Evolutionary conservation across 2,888 invertebrate genomes (phyloP).

Genomic region (Exocentrus adspersus): DNA sequence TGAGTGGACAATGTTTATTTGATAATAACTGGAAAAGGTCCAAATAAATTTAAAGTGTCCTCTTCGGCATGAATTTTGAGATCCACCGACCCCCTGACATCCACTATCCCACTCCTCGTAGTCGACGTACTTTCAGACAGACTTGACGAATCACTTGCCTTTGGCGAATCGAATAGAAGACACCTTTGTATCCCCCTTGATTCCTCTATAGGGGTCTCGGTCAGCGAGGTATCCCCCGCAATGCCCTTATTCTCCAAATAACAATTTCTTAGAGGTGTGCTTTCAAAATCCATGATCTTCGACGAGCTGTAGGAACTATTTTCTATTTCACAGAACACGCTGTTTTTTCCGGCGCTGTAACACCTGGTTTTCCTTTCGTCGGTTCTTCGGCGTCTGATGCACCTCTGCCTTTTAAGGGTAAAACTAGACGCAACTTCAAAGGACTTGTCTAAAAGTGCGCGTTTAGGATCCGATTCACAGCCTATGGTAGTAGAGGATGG

Average conservation of each 20-base stretch:
- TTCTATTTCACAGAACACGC: slow-evolving; percentile 34
- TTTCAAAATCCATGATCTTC: slow-evolving; percentile 43
- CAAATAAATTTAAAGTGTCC: too few species aligned
- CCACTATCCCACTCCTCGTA: slow-evolving; percentile 46
- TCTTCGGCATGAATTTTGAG: slow-evolving; percentile 57
- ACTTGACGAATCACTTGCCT: slow-evolving; percentile 40
- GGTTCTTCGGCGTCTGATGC: slow-evolving; percentile 67
- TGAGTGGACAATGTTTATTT: too few species aligned
- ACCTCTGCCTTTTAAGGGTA: slow-evolving; percentile 67
- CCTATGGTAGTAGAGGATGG: slow-evolving; percentile 35
- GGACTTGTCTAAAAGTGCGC: slow-evolving; percentile 43
- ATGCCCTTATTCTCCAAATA: slow-evolving; percentile 50
- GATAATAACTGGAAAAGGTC: too few species aligned
- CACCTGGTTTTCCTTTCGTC: slow-evolving; percentile 38
- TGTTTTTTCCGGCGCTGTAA: slow-evolving; percentile 35
- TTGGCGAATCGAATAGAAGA: slow-evolving; percentile 61
- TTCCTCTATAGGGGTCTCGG: slow-evolving; percentile 39
- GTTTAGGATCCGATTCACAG: slow-evolving; percentile 42
- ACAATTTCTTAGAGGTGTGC: slow-evolving; percentile 48
- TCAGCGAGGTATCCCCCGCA: slow-evolving; percentile 14
- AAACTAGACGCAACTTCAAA: slow-evolving; percentile 50
- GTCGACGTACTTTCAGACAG: slow-evolving; percentile 50
- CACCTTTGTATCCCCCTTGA: slow-evolving; percentile 59
- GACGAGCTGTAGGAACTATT: slow-evolving; percentile 24
- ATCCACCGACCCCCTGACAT: slow-evolving; percentile 60